Evolutionary conservation across 2,888 invertebrate species (phyloP), one percentile per base, ranked within the genome.

Genomic region (Pseudococcus longispinus): DNA sequence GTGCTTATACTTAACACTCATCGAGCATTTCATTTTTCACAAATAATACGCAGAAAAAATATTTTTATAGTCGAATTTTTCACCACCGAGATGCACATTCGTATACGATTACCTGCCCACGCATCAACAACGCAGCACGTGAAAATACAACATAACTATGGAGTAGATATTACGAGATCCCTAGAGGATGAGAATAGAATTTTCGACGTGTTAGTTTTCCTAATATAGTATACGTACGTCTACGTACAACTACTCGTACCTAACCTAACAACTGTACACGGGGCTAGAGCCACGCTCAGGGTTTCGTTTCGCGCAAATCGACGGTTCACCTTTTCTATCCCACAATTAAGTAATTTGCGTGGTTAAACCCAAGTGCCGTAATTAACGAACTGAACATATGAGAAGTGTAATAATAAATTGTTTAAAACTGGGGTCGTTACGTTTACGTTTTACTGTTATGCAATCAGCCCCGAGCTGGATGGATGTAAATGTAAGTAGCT

Each of bases 31-130:
- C 70, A 70, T 13, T 70, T 65, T 70, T 70, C 70, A 70, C 70
- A 29, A 29, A 70, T 70, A 80, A 80, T 80, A 42, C 77, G 77
- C 23, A 2, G 42, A 9, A 42, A 80, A 80, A 80, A 80, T 80
- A 80, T 80, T 80, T 80, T 80, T 42, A 42, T 80, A 80, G 77
- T 42, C 42, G 77, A 80, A 80, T 37, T 80, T 80, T 80, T 80
- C 77, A 37, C 42, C 77, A 42, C 42, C 4, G 11, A 80, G 77
- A 80, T 42, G 77, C 77, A 20, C 42, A 80, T 80, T 80, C 37
- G 37, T 80, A 20, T 23, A 80, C 23, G 11, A 42, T 80, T 80
- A 80, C 11, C 77, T 9, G 37, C 77, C 37, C 77, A 80, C 77
- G 77, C 77, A 32, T 77, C 77, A 77, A 77, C 37, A 80, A 80